A percentile compares a stretch with the other conserved stretches of the same genome.
These are phyloP conservation scores for Eidolon helvum DNA, from an alignment of 2,113 vertebrate genomes.

Conservation along the genomic window DNA sequence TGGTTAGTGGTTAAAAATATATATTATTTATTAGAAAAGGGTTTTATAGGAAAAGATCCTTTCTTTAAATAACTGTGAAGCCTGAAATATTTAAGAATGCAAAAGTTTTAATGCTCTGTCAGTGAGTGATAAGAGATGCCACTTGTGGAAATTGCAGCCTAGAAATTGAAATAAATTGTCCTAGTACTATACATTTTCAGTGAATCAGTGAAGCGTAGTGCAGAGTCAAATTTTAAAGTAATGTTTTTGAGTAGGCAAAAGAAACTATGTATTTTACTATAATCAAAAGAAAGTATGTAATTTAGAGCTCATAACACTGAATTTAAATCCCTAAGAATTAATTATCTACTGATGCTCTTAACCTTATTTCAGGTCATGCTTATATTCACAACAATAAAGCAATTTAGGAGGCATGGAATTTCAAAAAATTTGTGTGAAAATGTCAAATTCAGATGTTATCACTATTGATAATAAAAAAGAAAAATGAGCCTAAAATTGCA, in stretches of 20 bases:
- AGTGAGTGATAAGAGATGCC: not conserved
- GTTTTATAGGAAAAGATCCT: not conserved
- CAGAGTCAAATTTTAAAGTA: not conserved
- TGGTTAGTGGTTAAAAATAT: not conserved
- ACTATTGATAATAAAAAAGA: not conserved
- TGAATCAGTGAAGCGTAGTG: not conserved
- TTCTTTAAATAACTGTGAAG: not conserved
- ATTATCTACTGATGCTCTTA: constrained; percentile 8
- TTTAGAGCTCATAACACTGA: constrained; percentile 31
- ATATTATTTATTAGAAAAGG: not conserved
- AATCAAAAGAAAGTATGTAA: not conserved
- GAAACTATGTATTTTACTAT: not conserved
- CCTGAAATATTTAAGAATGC: not conserved
- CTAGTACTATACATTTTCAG: not conserved
- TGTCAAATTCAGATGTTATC: not conserved
- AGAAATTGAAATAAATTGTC: not conserved
- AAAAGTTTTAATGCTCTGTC: not conserved
- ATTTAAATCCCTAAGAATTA: not conserved
- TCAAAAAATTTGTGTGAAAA: not conserved
- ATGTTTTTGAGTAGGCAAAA: not conserved
- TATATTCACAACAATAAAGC: not conserved
- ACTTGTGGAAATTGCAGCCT: not conserved
- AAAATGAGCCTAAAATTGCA: not conserved
- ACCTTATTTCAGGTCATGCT: not conserved
- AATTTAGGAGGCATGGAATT: not conserved